phyloP scores from a whole-genome alignment of 2,797 vertebrate species.

The Strix occidentalis region DNA sequence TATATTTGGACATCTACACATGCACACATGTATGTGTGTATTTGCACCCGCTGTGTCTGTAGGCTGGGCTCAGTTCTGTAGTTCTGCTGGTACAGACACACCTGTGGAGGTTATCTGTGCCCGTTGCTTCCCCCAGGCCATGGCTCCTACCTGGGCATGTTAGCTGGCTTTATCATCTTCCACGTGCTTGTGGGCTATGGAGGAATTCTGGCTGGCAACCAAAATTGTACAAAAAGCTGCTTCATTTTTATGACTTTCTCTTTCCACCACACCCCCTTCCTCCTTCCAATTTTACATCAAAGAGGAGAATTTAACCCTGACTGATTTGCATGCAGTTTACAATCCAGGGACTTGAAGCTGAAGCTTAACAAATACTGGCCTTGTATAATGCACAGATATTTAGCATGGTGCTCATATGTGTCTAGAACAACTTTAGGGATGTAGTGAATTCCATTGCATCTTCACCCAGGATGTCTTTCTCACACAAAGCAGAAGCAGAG shows the following conservation, averaged over 20 bases:
- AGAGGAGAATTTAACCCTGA: not conserved
- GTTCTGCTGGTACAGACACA: not conserved
- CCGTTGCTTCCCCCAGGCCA: not conserved
- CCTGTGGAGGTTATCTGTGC: not conserved
- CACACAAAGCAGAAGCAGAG: not conserved
- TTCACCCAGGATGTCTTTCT: not conserved
- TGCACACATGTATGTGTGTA: not conserved
- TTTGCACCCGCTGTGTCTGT: not conserved
- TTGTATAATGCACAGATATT: not conserved
- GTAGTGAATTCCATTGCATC: not conserved
- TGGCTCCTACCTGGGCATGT: not conserved
- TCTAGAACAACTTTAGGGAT: not conserved
- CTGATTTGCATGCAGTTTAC: not conserved
- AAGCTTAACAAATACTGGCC: not conserved
- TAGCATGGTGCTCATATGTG: not conserved
- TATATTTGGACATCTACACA: fast-evolving
- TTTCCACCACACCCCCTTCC: not conserved
- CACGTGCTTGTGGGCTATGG: not conserved
- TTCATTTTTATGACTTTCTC: not conserved
- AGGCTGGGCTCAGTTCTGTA: not conserved
- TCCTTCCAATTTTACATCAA: not conserved
- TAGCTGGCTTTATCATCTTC: not conserved
- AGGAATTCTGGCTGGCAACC: not conserved
- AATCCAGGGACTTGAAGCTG: not conserved
- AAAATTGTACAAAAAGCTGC: not conserved